Percentiles rank a stretch among this genome's conserved stretches.
Evolutionary conservation across 2,888 invertebrate species (phyloP).

Genomic region (Frankliniella fusca): DNA sequence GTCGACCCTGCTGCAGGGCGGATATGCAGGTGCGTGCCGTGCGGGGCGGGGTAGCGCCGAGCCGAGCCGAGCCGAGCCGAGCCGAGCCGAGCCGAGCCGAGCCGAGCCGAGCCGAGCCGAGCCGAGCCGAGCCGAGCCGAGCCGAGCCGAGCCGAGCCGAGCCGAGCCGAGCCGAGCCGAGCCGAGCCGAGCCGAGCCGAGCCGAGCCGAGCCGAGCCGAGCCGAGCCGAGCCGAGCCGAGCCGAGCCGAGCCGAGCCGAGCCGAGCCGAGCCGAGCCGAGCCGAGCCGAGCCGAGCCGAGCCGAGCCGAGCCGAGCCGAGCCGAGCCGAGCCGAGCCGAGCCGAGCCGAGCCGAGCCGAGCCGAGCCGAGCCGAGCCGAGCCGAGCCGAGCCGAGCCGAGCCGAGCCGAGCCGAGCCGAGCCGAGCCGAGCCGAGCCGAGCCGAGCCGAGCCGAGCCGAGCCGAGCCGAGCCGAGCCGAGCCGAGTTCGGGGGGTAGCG

Average conservation of each 20-base stretch:
- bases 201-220: background rate
- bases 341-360: background rate
- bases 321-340: too few species aligned
- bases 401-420: background rate
- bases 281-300: background rate
- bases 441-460: background rate
- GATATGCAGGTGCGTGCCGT: slow-evolving; percentile 52
- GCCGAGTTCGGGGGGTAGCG: too few species aligned
- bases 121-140: background rate
- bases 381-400: background rate
- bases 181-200: too few species aligned
- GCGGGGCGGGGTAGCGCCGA: background rate
- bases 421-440: background rate
- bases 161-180: background rate
- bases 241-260: background rate
- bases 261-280: background rate
- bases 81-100: too few species aligned
- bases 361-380: too few species aligned
- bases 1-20: slow-evolving; percentile 61
- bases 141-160: background rate
- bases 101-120: background rate
- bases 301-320: background rate
- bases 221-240: too few species aligned
- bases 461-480: too few species aligned
- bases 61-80: too few species aligned